Base-by-base conservation (phyloP, 2,888 invertebrate species). In the Argynnis bischoffii region DNA sequence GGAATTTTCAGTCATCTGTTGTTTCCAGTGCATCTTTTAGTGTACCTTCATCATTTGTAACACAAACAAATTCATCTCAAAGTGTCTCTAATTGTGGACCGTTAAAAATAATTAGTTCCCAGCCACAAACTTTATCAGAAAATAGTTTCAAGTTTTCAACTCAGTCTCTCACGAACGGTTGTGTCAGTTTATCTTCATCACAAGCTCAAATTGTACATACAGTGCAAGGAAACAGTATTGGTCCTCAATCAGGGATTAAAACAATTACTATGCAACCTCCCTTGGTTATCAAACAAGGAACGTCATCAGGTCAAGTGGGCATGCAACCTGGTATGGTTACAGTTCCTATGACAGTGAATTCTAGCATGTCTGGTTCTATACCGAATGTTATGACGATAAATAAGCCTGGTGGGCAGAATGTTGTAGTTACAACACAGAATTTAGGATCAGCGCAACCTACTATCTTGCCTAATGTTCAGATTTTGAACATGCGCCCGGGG, bases 401-500 rank as follows among this genome's bases (percentile, higher is more conserved):
- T 78, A 95, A 95, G 87, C 92, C 92, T 72, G 88, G 90, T 74
- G 91, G 89, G 67, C 93, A 93, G 76, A 91, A 89, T 78, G 90
- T 90, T 11, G 91, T 93, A 31, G 93, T 93, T 73, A 93, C 94
- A 72, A 93, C 95, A 77, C 95, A 94, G 81, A 93, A 94, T 77
- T 85, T 95, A 74, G 93, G 95, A 72, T 94, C 94, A 77, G 93
- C 90, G 71, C 95, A 95, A 77, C 94, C 95, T 75, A 92, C 93
- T 6, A 93, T 94, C 69, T 88, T 96, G 74, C 95, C 96, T 66
- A 96, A 96, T 90, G 96, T 98, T 80, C 96, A 97, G 89, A 96
- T 98, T 82, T 94, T 97, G 77, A 97, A 97, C 88, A 96, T 97
- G 94, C 94, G 97, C 76, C 95, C 96, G 64, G 95, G 95, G 71